Conservation (phyloP, 2,113 vertebrate genomes). For the Zosterops lateralis region DNA sequence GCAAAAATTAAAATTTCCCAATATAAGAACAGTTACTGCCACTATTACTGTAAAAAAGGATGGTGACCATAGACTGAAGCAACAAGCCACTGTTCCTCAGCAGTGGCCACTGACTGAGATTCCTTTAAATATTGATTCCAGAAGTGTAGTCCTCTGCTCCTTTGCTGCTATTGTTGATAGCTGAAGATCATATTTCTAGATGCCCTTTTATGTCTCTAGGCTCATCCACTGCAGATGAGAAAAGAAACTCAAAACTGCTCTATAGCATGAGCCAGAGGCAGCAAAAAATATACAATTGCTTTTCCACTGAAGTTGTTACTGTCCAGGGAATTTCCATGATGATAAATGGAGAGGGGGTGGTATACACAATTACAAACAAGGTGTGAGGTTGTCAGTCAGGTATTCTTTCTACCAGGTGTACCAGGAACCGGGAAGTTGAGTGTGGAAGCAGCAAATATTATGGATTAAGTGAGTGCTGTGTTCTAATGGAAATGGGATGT, state of each 20-base stretch:
- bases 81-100: neutral
- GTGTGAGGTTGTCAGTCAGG: neutral
- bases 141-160: neutral
- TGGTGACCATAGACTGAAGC: neutral
- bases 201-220: neutral
- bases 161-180: neutral
- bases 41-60: neutral
- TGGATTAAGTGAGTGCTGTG: neutral
- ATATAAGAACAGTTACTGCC: neutral
- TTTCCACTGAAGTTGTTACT: neutral
- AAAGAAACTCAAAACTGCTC: neutral
- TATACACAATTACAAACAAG: neutral
- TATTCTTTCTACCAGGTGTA: neutral
- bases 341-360: neutral
- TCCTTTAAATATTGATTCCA: neutral
- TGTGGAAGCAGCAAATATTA: neutral
- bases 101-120: neutral
- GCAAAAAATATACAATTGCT: neutral
- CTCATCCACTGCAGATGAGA: neutral
- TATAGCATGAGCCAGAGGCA: neutral
- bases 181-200: constrained; percentile 4
- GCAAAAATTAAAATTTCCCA: neutral
- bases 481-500: neutral
- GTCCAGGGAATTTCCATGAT: neutral
- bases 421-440: neutral